phyloP scores from a whole-genome alignment of 1,140 invertebrate species.

The Tribolium castaneum region DNA sequence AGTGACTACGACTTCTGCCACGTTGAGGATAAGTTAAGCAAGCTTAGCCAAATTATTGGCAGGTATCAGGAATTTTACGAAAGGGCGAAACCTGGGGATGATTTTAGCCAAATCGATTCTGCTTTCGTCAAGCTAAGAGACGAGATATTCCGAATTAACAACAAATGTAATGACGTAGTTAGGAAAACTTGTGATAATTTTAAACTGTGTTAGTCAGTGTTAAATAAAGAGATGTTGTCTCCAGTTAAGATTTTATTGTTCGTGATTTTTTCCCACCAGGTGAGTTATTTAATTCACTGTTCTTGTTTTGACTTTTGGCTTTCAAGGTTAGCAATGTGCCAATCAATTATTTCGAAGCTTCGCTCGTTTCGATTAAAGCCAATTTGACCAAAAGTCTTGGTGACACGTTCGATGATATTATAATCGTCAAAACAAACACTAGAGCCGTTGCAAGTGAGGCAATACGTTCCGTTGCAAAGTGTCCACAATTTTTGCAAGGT shows the following conservation, averaged over 20 bases:
- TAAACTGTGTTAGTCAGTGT: not conserved
- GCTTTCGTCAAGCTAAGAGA: not conserved
- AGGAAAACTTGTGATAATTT: not conserved
- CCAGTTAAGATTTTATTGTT: not conserved
- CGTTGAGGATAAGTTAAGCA: not conserved
- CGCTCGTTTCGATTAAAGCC: not conserved
- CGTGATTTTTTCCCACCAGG: not conserved
- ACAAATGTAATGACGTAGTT: not conserved
- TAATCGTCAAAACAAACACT: not conserved
- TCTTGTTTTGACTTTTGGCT: not conserved
- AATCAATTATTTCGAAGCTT: not conserved
- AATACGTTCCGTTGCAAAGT: not conserved
- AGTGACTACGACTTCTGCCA: not conserved
- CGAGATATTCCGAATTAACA: not conserved
- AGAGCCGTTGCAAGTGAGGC: not conserved
- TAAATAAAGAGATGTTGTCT: not conserved
- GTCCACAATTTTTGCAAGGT: not conserved
- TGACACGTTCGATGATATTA: not conserved
- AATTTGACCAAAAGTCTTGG: not conserved
- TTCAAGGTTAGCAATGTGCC: not conserved
- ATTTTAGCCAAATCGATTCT: not conserved
- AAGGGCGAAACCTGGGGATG: not conserved
- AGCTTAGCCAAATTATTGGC: not conserved
- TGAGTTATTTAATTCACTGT: not conserved
- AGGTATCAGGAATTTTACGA: not conserved